Percentiles rank a stretch among this genome's conserved stretches.
Evolutionary conservation across 1,140 invertebrate species (phyloP).

Genomic region (Cyclargus thomasi): DNA sequence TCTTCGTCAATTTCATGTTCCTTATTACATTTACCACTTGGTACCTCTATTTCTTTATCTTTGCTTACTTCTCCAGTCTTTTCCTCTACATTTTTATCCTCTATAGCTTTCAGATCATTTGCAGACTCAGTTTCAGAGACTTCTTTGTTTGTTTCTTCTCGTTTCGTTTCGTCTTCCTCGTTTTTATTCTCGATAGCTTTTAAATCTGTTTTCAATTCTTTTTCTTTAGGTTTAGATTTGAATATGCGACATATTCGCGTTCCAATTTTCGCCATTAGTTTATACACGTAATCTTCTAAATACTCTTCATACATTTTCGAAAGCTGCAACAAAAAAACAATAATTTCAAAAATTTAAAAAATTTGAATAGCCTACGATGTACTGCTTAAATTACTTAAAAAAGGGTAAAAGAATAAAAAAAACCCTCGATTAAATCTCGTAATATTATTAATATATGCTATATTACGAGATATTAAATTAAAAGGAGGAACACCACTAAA

Average conservation of each 20-base stretch:
- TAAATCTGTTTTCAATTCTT: conserved; percentile 17
- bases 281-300: conserved; percentile 79
- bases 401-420: no score
- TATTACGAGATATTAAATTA: no score
- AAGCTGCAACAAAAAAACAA: conserved; percentile 68
- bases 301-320: conserved; percentile 85
- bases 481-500: no score
- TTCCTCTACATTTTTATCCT: conserved; percentile 18
- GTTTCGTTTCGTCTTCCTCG: neutral
- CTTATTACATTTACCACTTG: conserved; percentile 24
- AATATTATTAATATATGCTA: no score
- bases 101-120: conserved; percentile 16
- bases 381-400: no score
- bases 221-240: conserved; percentile 34
- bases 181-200: conserved; percentile 18
- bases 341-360: conserved; percentile 1
- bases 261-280: conserved; percentile 69
- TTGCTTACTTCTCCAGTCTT: neutral
- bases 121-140: neutral
- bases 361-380: neutral
- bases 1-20: conserved; percentile 44
- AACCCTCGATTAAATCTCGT: no score
- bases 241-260: conserved; percentile 54
- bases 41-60: neutral
- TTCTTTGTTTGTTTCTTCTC: neutral